Evolutionary conservation across 2,113 vertebrate genomes (phyloP), one percentile per base, ranked within the genome.

Genomic region (Propithecus coquereli): DNA sequence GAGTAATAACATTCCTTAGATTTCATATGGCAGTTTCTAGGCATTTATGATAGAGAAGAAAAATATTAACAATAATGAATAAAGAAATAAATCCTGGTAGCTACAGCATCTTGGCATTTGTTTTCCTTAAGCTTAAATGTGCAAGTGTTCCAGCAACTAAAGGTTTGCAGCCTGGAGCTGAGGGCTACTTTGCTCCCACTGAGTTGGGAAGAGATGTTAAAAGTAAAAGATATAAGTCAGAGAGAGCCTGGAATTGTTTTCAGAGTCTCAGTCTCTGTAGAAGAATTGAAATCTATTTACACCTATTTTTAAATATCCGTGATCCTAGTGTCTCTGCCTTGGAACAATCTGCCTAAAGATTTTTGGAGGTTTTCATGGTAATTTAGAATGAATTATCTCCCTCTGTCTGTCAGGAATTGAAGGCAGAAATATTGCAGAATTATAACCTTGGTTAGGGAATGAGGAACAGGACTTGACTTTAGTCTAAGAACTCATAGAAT

Each of bases 21-120:
- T 96, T 97, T 96, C 91, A 84, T 92, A 81, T 92, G 91, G n/a
- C 91, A 95, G 71, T 77, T 92, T 92, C 84, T 52, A 91, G 79
- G 76, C 92, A 97, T 97, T 97, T 97, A 96, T 92, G 90, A 95
- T 81, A 23, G 88, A 94, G 45, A 93, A 96, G 77, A 76, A 97
- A 95, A 97, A 90, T 93, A 96, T 97, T 97, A 91, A 83, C 3
- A 25, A 88, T 97, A 92, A 97, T 89, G 86, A 97, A 95, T 71
- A 97, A 87, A 91, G 54, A 84, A 89, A 97, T 86, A 97, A 97
- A 94, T 97, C 94, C 91, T 18, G 30, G 70, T 68, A 34, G 27
- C 57, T 81, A 86, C 50, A 77, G 57, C 50, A 84, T 91, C 61
- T 93, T 96, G 87, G 47, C 82, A 94, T 94, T 97, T 90, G 70